Evolutionary conservation across 2,113 vertebrate species (phyloP).

Genomic region (Scopus umbretta): DNA sequence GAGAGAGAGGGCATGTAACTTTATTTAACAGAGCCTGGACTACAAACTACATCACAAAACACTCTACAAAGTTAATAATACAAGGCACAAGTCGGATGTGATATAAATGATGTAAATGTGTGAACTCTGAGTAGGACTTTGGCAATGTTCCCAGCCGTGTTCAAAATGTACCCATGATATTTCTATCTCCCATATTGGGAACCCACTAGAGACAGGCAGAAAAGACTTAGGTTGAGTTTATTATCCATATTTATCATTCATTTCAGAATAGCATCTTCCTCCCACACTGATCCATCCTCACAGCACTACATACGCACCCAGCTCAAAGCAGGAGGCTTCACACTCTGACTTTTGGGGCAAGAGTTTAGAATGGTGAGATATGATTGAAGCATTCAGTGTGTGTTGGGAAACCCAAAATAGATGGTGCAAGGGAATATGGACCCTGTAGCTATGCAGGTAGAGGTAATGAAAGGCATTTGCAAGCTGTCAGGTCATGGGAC

Average conservation of each 20-base stretch:
- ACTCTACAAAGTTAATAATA: slow-evolving; percentile 52
- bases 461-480: neutral
- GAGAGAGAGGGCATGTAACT: neutral
- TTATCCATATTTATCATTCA: slow-evolving; percentile 54
- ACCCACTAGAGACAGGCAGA: slow-evolving; percentile 41
- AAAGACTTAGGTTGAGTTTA: slow-evolving; percentile 43
- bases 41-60: slow-evolving; percentile 41
- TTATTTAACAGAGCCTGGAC: slow-evolving; percentile 19
- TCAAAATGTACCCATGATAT: slow-evolving; percentile 65
- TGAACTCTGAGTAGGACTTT: slow-evolving; percentile 62
- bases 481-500: neutral
- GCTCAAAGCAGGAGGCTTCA: slow-evolving; percentile 26
- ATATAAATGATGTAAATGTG: slow-evolving; percentile 64
- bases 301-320: neutral
- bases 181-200: slow-evolving; percentile 53
- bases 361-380: neutral
- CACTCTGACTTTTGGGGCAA: slow-evolving; percentile 28
- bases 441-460: neutral
- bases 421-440: neutral
- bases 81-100: slow-evolving; percentile 45
- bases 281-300: slow-evolving; percentile 28
- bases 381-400: neutral
- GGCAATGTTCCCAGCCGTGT: slow-evolving; percentile 38
- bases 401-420: slow-evolving; percentile 18
- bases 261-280: slow-evolving; percentile 56